Percentiles rank a stretch among this genome's conserved stretches.
Evolutionary conservation across 2,113 vertebrate genomes (phyloP).

Genomic region (Aphyosemion australe): DNA sequence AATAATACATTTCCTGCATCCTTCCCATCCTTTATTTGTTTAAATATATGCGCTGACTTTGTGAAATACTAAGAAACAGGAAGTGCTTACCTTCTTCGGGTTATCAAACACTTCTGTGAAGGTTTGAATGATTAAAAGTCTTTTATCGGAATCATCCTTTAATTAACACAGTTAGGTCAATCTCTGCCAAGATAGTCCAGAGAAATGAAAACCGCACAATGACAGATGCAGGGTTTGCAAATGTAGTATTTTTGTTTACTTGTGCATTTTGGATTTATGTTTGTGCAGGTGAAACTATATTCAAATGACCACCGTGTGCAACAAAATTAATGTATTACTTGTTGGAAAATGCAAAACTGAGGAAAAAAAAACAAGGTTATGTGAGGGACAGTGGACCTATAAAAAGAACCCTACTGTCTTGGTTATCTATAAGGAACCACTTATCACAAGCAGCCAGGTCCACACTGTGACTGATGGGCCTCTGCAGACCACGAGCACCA

Average conservation of each 20-base stretch:
- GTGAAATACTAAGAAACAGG: neutral
- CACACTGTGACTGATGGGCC: slow-evolving; percentile 76
- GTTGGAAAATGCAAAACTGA: slow-evolving; percentile 4
- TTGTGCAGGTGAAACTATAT: slow-evolving; percentile 17
- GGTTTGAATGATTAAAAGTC: slow-evolving; percentile 39
- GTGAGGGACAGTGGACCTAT: slow-evolving; percentile 71
- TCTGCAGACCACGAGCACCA: slow-evolving; percentile 58
- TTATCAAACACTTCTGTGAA: slow-evolving; percentile 34
- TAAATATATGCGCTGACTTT: no score
- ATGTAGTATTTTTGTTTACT: neutral
- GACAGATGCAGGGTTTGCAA: neutral
- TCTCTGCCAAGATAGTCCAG: slow-evolving; percentile 15
- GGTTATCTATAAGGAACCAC: slow-evolving; percentile 82
- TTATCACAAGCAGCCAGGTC: slow-evolving; percentile 77
- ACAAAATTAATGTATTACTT: slow-evolving; percentile 9
- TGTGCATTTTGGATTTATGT: slow-evolving; percentile 1
- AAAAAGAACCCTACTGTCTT: slow-evolving; percentile 73
- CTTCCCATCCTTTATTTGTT: no score
- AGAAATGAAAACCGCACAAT: neutral
- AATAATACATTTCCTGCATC: no score
- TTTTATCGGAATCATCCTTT: slow-evolving; percentile 27
- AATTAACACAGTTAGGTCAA: slow-evolving; percentile 28
- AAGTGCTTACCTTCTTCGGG: slow-evolving; percentile 12
- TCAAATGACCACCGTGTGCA: slow-evolving; percentile 9
- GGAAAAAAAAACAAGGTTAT: slow-evolving; percentile 60